Evolutionary conservation across 2,797 vertebrate genomes (phyloP).

Genomic region (Macropus fuliginosus): DNA sequence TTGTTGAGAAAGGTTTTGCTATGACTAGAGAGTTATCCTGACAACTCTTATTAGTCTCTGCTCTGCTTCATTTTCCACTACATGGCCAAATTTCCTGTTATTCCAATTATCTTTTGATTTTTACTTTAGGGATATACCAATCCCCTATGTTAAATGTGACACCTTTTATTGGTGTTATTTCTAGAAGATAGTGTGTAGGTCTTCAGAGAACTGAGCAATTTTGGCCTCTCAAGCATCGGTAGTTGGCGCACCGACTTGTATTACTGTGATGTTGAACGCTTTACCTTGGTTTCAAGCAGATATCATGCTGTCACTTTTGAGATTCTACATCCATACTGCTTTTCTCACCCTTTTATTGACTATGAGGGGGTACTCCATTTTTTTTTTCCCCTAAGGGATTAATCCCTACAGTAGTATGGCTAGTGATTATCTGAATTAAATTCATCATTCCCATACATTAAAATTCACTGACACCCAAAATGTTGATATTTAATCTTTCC

Average conservation of each 20-base stretch:
- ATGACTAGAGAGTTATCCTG: not conserved
- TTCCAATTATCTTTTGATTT: not conserved
- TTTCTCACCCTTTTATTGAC: not conserved
- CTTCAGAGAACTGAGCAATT: not conserved
- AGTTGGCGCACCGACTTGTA: not conserved
- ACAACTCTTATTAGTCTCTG: not conserved
- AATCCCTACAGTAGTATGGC: not conserved
- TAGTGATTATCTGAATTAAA: not conserved
- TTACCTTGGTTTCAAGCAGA: not conserved
- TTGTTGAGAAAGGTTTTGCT: not conserved
- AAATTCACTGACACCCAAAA: not conserved
- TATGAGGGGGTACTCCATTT: not conserved
- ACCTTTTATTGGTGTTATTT: not conserved
- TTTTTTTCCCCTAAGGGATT: not conserved
- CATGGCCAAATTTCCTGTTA: not conserved
- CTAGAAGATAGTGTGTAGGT: not conserved
- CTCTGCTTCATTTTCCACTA: not conserved
- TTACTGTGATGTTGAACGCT: not conserved
- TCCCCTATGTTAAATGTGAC: not conserved
- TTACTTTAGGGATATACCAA: not conserved
- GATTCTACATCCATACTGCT: not conserved
- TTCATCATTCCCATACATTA: too few species aligned
- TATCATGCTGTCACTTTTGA: not conserved
- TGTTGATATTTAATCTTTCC: not conserved
- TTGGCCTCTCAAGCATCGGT: not conserved